Base-by-base conservation (phyloP, 1,140 invertebrate species). In the Pogonomyrmex barbatus region DNA sequence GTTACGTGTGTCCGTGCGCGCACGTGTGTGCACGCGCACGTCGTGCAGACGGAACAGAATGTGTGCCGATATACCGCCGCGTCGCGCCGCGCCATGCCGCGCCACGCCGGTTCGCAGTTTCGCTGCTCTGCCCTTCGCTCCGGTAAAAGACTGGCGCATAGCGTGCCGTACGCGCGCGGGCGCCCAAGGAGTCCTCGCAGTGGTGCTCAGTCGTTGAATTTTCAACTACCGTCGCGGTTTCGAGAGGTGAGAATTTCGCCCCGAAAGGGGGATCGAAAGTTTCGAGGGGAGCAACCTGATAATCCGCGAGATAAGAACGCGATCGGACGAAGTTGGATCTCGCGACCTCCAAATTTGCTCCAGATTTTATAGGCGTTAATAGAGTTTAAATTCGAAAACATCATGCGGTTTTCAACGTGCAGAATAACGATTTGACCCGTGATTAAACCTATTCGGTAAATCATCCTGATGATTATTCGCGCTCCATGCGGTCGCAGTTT, bases 111-210 rank as follows among this genome's bases (percentile, higher is more conserved):
- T 87, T 87, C 42, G 77, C 77, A 76, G 67, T 88, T 71, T 65
- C 82, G 73, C 70, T 65, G 83, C 84, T 56, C 75, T 87, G 58
- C 86, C 60, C 78, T 88, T 71, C 87, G 78, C 86, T 88, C 63
- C 73, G 88, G 33, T 75, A 71, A 89, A 85, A 85, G 65, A 78
- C 78, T 88, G 68, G 62, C 50, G 52, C 63, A 75, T 71, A 42
- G 67, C 86, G 87, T 60, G 77, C 77, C 67, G 70, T 76, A 39
- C 70, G 42, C 47, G 86, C 56, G 62, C 81, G 42, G 10, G 47
- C 56, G 85, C 33, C 30, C 76, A 65, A 54, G 87, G 45, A 88
- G 86, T 56, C 60, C 82, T 9, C 56, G n/a, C 88, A 89, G 83
- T 54, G 88, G 68, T 85, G 87, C 87, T 88, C 87, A 84, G 5